Conservation (phyloP, 2,888 invertebrate genomes). For the Perdita meconis region DNA sequence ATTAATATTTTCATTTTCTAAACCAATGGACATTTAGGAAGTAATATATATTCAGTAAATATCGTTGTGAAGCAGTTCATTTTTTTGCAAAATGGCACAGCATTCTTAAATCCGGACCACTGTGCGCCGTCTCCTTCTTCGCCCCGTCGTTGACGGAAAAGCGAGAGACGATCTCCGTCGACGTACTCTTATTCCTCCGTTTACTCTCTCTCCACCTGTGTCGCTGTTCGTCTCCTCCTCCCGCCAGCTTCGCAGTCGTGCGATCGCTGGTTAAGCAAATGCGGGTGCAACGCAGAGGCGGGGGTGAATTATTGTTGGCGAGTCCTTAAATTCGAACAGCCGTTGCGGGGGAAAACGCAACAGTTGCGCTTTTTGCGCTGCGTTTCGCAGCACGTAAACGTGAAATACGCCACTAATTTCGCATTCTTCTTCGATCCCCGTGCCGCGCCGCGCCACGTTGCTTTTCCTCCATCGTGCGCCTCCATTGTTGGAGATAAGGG, state of each 20-base stretch:
- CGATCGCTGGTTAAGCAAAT: slow-evolving; percentile 55
- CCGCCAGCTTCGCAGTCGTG: slow-evolving; percentile 20
- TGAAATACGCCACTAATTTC: slow-evolving; percentile 38
- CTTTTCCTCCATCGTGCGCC: neutral
- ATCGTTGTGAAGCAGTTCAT: too few relatives aligned
- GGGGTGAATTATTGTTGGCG: slow-evolving; percentile 32
- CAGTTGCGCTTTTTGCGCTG: slow-evolving; percentile 43
- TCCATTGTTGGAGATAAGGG: neutral
- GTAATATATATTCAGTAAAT: too few relatives aligned
- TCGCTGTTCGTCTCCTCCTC: slow-evolving; percentile 13
- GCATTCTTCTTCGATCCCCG: slow-evolving; percentile 41
- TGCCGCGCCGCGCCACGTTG: slow-evolving; percentile 8
- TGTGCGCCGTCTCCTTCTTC: slow-evolving; percentile 5
- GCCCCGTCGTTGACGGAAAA: neutral
- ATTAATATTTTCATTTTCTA: too few relatives aligned
- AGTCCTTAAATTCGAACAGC: slow-evolving; percentile 34
- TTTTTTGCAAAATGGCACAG: too few relatives aligned
- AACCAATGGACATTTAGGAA: too few relatives aligned
- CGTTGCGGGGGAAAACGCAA: slow-evolving; percentile 33
- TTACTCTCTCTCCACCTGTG: neutral
- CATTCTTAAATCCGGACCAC: too few relatives aligned
- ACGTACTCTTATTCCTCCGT: slow-evolving; percentile 5
- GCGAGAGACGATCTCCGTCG: slow-evolving; percentile 19
- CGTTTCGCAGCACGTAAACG: slow-evolving; percentile 7
- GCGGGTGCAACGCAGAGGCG: slow-evolving; percentile 6